Percentiles rank a stretch among this genome's conserved stretches.
Evolutionary conservation across 2,113 vertebrate species (phyloP).

Genomic region (Poecile atricapillus): DNA sequence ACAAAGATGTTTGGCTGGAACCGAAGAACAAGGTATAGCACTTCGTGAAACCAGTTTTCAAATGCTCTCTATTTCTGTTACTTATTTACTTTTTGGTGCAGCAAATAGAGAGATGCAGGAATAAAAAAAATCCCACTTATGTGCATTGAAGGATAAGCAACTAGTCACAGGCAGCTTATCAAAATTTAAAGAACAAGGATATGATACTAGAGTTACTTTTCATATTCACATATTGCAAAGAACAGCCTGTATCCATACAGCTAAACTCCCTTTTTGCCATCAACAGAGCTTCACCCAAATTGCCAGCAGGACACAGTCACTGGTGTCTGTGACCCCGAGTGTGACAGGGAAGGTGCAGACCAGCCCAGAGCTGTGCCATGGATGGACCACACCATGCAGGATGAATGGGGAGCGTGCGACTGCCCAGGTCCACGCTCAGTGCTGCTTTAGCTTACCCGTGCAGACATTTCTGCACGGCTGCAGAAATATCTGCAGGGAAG

Average conservation of each 20-base stretch:
- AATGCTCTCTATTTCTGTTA: not conserved
- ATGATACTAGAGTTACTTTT: not conserved
- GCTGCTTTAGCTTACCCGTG: not conserved
- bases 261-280: not conserved
- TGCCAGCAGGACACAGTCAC: not conserved
- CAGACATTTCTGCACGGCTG: not conserved
- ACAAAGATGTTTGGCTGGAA: not conserved
- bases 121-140: fast-evolving
- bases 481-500: not conserved
- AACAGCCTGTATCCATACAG: not conserved
- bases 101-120: not conserved
- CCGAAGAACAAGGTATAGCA: not conserved
- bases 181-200: not conserved
- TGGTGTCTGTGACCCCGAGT: not conserved
- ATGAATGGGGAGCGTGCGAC: not conserved
- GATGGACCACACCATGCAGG: not conserved
- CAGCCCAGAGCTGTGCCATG: not conserved
- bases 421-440: not conserved
- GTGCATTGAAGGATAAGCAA: not conserved
- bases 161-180: not conserved
- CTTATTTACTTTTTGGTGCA: not conserved
- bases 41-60: not conserved
- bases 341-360: not conserved
- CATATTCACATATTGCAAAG: not conserved
- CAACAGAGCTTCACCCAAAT: not conserved